Conservation (phyloP, 1,140 invertebrate genomes). For the Cydia fagiglandana region DNA sequence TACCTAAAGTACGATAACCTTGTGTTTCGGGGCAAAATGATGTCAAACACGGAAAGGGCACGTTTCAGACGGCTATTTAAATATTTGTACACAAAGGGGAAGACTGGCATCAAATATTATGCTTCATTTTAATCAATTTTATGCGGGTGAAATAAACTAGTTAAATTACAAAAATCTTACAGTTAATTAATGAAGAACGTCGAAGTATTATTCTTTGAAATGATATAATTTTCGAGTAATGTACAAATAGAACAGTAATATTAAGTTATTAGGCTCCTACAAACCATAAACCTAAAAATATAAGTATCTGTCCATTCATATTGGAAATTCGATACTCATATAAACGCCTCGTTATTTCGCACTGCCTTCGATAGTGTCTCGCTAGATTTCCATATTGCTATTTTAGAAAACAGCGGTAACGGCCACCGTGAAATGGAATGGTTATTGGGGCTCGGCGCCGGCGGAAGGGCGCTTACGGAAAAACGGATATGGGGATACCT, state of each 20-base stretch:
- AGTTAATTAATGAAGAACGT: background rate
- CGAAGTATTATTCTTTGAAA: background rate
- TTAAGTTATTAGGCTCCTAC: background rate
- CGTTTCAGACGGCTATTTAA: slow-evolving; percentile 12
- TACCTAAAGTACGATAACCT: background rate
- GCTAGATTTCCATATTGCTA: slow-evolving; percentile 6
- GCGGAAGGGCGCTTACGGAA: slow-evolving; percentile 26
- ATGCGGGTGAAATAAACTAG: background rate
- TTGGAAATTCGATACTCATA: background rate
- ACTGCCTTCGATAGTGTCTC: background rate
- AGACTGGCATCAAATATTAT: background rate
- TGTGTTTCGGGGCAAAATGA: background rate
- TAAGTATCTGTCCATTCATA: no score
- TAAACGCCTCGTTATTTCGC: background rate
- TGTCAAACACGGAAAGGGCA: slow-evolving; percentile 2
- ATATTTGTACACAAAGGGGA: background rate
- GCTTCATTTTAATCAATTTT: background rate
- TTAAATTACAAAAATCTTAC: background rate
- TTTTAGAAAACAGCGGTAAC: background rate
- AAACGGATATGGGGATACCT: slow-evolving; percentile 14
- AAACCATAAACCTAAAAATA: background rate
- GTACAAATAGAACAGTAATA: background rate
- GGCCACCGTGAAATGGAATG: slow-evolving; percentile 10
- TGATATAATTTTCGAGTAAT: background rate
- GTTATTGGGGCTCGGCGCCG: slow-evolving; percentile 15